A percentile compares a stretch with the other conserved stretches of the same genome.
phyloP scores from a whole-genome alignment of 2,888 invertebrate genomes.

The Bugula neritina region DNA sequence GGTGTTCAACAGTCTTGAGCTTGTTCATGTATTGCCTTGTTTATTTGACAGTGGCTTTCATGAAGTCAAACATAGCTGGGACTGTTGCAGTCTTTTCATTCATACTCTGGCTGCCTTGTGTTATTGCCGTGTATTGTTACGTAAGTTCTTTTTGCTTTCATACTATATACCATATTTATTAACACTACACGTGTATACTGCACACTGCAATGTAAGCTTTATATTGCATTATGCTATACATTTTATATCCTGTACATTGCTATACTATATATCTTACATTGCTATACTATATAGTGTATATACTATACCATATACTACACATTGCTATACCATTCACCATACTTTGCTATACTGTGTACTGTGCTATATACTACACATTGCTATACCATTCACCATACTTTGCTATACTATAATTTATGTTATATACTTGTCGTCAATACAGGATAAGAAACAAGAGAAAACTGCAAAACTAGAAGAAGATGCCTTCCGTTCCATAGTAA shows the following conservation, averaged over 20 bases:
- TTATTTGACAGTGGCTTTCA: slow-evolving; percentile 25
- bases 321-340: background rate
- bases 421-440: background rate
- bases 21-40: too few relatives aligned
- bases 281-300: too few relatives aligned
- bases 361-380: background rate
- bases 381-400: background rate
- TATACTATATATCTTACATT: too few relatives aligned
- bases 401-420: background rate
- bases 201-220: too few relatives aligned
- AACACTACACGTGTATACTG: too few relatives aligned
- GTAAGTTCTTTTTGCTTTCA: background rate
- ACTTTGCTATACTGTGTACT: background rate
- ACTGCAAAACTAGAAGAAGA: background rate
- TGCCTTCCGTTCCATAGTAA: background rate
- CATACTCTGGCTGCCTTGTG: slow-evolving; percentile 21
- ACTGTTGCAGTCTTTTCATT: slow-evolving; percentile 21
- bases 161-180: background rate
- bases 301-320: background rate
- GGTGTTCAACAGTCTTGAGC: too few relatives aligned
- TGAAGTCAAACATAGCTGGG: slow-evolving; percentile 24
- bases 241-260: too few relatives aligned
- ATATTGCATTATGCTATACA: too few relatives aligned
- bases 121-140: slow-evolving; percentile 20
- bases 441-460: slow-evolving; percentile 19